Conservation (phyloP, 2,888 invertebrate genomes). For the Macaria notata region DNA sequence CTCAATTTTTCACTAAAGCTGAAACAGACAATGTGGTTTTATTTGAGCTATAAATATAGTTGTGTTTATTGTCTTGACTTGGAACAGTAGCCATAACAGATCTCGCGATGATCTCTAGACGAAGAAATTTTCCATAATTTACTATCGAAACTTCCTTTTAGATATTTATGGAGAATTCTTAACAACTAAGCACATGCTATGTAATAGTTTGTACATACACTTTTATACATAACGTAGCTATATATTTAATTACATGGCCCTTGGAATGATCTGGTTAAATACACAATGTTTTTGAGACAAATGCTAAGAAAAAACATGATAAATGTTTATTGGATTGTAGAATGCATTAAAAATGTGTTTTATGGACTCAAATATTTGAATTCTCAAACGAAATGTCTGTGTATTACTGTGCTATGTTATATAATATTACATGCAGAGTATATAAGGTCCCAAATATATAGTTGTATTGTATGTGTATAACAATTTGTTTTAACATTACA, state of each 20-base stretch:
- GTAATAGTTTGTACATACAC: conserved; percentile 53
- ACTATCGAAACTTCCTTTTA: not conserved
- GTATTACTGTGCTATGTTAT: not conserved
- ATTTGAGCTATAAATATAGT: too few relatives aligned
- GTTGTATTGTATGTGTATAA: conserved; percentile 5
- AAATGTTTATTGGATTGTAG: too few relatives aligned
- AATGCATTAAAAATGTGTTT: too few relatives aligned
- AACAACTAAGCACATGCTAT: conserved; percentile 36
- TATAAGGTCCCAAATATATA: conserved; percentile 14
- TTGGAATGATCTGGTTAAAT: not conserved
- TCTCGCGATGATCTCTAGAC: conserved; percentile 19
- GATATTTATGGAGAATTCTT: conserved; percentile 24
- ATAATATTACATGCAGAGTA: not conserved
- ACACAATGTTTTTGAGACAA: too few relatives aligned
- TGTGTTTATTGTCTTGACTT: too few relatives aligned
- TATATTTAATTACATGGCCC: not conserved
- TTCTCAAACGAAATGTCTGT: too few relatives aligned
- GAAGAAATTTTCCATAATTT: conserved; percentile 17
- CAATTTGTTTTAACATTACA: conserved; percentile 30
- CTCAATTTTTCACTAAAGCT: too few relatives aligned
- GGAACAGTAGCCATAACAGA: conserved; percentile 19
- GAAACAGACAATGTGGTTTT: too few relatives aligned
- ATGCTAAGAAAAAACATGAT: too few relatives aligned
- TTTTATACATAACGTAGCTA: conserved; percentile 45
- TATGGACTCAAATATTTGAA: too few relatives aligned